Conservation (phyloP, 2,113 vertebrate species). For the Melanerpes aurifrons region DNA sequence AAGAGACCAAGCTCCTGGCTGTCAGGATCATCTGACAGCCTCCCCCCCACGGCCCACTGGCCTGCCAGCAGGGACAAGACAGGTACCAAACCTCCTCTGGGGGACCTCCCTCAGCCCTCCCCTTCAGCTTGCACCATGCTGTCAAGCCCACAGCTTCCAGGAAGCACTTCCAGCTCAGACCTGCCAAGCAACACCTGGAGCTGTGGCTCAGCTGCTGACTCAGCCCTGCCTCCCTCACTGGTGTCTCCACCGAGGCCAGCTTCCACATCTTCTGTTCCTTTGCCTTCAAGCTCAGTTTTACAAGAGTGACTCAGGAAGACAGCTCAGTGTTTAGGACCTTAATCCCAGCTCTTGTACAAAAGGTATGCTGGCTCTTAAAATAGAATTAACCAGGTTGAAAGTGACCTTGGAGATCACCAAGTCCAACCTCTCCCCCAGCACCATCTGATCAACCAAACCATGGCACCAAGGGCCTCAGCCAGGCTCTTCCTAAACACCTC, state of each 20-base stretch:
- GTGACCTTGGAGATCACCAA: no score
- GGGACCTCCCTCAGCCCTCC: not conserved
- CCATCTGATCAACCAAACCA: no score
- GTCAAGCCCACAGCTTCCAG: not conserved
- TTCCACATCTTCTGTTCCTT: not conserved
- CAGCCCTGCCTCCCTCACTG: not conserved
- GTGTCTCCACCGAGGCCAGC: not conserved
- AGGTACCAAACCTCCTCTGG: not conserved
- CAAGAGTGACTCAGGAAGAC: not conserved
- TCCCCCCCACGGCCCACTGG: not conserved
- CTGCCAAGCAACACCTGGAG: not conserved
- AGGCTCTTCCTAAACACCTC: no score
- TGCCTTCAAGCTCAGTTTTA: not conserved
- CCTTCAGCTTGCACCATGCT: not conserved
- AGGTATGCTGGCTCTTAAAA: not conserved
- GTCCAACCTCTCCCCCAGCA: no score
- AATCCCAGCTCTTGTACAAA: not conserved
- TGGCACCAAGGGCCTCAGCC: no score
- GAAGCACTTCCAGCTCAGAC: not conserved
- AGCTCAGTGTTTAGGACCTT: not conserved
- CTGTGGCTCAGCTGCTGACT: not conserved
- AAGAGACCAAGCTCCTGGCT: not conserved
- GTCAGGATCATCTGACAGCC: not conserved
- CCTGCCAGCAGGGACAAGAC: rapidly evolving
- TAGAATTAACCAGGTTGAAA: no score